Evolutionary conservation across 2,113 vertebrate species (phyloP), one percentile per base, ranked within the genome.

Genomic region (Tyrannus savana): DNA sequence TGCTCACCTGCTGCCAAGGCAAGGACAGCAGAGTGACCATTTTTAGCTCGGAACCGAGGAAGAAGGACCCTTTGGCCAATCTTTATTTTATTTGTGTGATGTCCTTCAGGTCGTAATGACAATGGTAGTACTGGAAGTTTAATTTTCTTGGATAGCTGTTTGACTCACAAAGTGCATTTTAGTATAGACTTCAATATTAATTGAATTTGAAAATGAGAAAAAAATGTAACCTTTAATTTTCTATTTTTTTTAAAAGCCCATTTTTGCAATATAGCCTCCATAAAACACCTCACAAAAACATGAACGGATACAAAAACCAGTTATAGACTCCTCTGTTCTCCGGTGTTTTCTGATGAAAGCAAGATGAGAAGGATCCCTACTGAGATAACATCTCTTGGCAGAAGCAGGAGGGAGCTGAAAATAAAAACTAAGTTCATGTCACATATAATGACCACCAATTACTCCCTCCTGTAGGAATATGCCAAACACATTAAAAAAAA

Each of bases 21-120:
- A 76, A 64, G 24, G 24, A 41, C 47, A 67, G 74, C 0, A 0
- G 1, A 12, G 25, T 8, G 12, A 2, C 2, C 16, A 28, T 42
- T 72, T 92, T 83, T 42, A 87, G 44, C 37, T 79, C 62, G 69
- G 41, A 69, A 92, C 3, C 4, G 31, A 79, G 28, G 23, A 71
- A 55, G 7, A 30, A 49, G 4, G 8, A 64, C 4, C 6, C 3
- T 58, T 24, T 28, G 9, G 55, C 14, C 16, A 66, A 31, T 21
- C 31, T 44, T 83, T 64, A 10, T 80, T 60, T 69, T n/a, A 46
- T 33, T 66, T 52, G 30, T 4, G 37, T 16, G 3, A 52, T 12
- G 12, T 56, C 41, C 19, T 30, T 12, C 67, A 30, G n/a, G 31
- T 23, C 69, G 7, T 18, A 89, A 68, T 7, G 19, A 88, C 12